phyloP scores from a whole-genome alignment of 1,140 invertebrate genomes.

The Branchinecta lynchi region DNA sequence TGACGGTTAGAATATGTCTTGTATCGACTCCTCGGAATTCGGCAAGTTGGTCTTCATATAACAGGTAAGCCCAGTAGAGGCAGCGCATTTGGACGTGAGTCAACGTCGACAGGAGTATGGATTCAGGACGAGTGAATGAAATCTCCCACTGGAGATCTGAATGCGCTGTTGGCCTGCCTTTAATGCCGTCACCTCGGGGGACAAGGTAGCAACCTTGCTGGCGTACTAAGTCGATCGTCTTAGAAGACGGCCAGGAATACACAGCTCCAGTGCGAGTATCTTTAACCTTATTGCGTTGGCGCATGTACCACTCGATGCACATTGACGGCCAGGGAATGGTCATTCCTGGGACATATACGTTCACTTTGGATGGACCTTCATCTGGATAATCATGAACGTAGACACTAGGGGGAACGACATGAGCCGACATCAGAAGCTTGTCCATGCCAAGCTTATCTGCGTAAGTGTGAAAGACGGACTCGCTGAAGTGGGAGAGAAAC shows the following conservation, averaged over 20 bases:
- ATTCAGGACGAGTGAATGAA: slow-evolving; percentile 51
- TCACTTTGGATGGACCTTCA: neutral
- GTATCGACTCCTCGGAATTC: slow-evolving; percentile 36
- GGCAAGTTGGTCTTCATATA: slow-evolving; percentile 50
- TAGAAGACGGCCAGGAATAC: slow-evolving; percentile 47
- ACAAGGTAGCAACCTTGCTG: slow-evolving; percentile 48
- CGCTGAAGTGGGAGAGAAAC: slow-evolving; percentile 16
- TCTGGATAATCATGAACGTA: neutral
- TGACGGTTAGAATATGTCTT: slow-evolving; percentile 51
- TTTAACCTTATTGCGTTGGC: slow-evolving; percentile 36
- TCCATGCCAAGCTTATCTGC: slow-evolving; percentile 12
- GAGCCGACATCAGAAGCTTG: slow-evolving; percentile 5
- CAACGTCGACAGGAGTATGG: slow-evolving; percentile 50
- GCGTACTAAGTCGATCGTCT: slow-evolving; percentile 46
- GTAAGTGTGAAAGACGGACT: slow-evolving; percentile 15
- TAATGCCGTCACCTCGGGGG: slow-evolving; percentile 45
- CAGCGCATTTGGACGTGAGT: slow-evolving; percentile 48
- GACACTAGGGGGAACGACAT: neutral
- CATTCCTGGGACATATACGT: slow-evolving; percentile 24
- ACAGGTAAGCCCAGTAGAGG: slow-evolving; percentile 43
- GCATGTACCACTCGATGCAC: slow-evolving; percentile 44
- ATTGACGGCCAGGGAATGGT: slow-evolving; percentile 40
- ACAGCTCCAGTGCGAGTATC: slow-evolving; percentile 30
- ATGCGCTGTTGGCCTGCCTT: slow-evolving; percentile 38
- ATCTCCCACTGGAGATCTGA: slow-evolving; percentile 54